Evolutionary conservation across 2,888 invertebrate genomes (phyloP), one percentile per base, ranked within the genome.

Genomic region (Epistrophe grossulariae): DNA sequence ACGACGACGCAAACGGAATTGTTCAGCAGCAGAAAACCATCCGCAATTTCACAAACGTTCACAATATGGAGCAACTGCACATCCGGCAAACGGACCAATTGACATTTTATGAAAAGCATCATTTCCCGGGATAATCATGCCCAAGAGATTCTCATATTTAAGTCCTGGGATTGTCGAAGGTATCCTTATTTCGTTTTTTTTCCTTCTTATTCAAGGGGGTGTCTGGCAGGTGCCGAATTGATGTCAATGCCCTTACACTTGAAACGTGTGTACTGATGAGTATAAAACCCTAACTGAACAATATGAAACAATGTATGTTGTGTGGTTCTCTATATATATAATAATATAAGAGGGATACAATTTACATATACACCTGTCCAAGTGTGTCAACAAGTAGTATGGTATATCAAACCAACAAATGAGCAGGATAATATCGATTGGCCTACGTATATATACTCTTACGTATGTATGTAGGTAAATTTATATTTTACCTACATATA

Each of bases 311-410:
- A 50, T 68, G 55, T 59, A 64, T 6, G 28, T 66, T 64, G 38
- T 64, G 17, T 71, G 13, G n/a, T 15, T 8, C 10, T 38, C 19
- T 57, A 45, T 13, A 24, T 28, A 15, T 15, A 6, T 17, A 17
- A 31, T 6, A 31, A 4, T 7, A 52, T 28, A 70, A 59, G 70
- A 28, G 57, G 74, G 79, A 71, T 76, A 64, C 19, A 64, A 84
- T 77, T 76, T 78, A 80, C 66, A 74, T 74, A 74, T 50, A 50
- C 72, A 76, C 87, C 83, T 79, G 83, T 62, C 71, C 74, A 79
- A 76, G 82, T 79, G 79, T 87, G 83, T 83, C 87, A 87, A 87
- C 87, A 87, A 87, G 87, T 87, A 60, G 74, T 9, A 76, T 71
- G 62, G 24, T 4, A 24, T 24, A 3, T 57, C 48, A 19, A 50